phyloP scores from a whole-genome alignment of 2,888 invertebrate species.

The Coremacera marginata region DNA sequence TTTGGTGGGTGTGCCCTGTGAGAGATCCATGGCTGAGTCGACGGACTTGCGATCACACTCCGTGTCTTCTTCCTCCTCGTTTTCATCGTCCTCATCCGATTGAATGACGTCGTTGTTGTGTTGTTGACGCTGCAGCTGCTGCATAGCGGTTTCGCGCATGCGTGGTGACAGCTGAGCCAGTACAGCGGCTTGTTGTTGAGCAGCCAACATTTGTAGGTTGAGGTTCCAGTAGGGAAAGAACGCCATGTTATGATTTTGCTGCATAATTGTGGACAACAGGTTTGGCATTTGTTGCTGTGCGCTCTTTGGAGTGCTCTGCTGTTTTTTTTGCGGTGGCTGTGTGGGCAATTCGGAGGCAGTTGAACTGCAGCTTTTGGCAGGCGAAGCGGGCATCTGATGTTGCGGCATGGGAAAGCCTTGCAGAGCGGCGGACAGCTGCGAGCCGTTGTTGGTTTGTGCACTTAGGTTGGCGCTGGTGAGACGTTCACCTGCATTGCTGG shows the following conservation, averaged over 20 bases:
- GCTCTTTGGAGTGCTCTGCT: conserved; percentile 40
- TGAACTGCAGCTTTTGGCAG: conserved; percentile 56
- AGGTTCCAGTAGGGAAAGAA: conserved; percentile 69
- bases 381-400: conserved; percentile 55
- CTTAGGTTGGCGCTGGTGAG: conserved; percentile 35
- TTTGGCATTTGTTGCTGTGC: conserved; percentile 56
- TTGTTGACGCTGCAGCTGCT: conserved; percentile 53
- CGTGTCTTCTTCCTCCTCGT: conserved; percentile 48
- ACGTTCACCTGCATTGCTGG: conserved; percentile 37
- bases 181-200: conserved; percentile 67
- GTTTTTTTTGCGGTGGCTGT: conserved; percentile 39
- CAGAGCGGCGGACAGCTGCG: conserved; percentile 63
- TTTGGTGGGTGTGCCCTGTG: conserved; percentile 64
- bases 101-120: conserved; percentile 37
- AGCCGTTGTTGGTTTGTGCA: conserved; percentile 36
- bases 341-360: conserved; percentile 50
- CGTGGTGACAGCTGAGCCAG: conserved; percentile 66
- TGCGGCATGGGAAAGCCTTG: conserved; percentile 57
- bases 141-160: conserved; percentile 57
- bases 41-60: conserved; percentile 55
- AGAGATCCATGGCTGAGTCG: conserved; percentile 67
- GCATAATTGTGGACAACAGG: conserved; percentile 62
- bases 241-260: conserved; percentile 64
- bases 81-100: conserved; percentile 44
- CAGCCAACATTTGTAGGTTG: conserved; percentile 68